Evolutionary conservation across 2,888 invertebrate species (phyloP).

Genomic region (Chrysolina americana): DNA sequence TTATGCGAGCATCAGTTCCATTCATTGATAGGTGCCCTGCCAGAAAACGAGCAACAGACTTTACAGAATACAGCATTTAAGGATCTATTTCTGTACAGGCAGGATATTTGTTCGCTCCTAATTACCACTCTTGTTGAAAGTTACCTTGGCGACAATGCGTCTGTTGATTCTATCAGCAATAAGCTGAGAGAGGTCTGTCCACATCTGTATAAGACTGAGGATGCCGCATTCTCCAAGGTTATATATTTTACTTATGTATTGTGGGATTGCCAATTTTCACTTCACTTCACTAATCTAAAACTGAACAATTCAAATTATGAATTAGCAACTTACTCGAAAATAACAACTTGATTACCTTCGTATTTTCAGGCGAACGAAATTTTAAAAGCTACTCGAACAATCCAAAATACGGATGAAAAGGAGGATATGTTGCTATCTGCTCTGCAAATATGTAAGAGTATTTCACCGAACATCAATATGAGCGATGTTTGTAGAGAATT

Average conservation of each 20-base stretch:
- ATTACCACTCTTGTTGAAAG: conserved; percentile 90
- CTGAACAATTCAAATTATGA: too few species aligned
- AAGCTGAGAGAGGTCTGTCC: conserved; percentile 93
- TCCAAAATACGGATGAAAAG: conserved; percentile 82
- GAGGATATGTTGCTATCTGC: conserved; percentile 85
- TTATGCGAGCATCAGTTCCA: conserved; percentile 94
- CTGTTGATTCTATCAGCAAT: conserved; percentile 91
- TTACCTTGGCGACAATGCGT: conserved; percentile 95
- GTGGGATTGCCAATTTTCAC: too few species aligned
- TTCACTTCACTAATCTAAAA: too few species aligned
- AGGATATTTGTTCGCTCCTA: conserved; percentile 82
- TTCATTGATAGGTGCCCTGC: conserved; percentile 79
- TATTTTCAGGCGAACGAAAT: conserved; percentile 85
- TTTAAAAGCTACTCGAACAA: conserved; percentile 84
- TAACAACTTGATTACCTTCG: too few species aligned
- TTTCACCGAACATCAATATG: conserved; percentile 89
- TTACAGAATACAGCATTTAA: conserved; percentile 78
- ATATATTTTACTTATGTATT: conserved; percentile 33
- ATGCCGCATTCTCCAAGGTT: conserved; percentile 96
- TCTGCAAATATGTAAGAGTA: conserved; percentile 88
- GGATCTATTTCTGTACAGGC: conserved; percentile 84
- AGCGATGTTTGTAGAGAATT: conserved; percentile 89
- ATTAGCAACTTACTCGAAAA: too few species aligned
- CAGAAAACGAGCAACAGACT: conserved; percentile 77
- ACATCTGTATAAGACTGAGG: conserved; percentile 92